Evolutionary conservation across 2,888 invertebrate genomes (phyloP).

Genomic region (Pristionchus arcanus): DNA sequence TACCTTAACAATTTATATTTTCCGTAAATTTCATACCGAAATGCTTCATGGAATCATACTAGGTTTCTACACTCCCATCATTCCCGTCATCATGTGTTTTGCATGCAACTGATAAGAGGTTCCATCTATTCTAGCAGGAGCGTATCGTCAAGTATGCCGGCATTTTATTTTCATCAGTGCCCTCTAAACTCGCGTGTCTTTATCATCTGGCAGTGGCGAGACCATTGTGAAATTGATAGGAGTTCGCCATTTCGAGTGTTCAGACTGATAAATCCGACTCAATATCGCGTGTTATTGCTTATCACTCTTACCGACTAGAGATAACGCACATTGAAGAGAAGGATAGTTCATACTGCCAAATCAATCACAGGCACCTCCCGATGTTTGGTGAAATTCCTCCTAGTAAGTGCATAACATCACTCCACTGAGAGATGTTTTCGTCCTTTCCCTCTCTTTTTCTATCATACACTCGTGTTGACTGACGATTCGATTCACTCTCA

Average conservation of each 20-base stretch:
- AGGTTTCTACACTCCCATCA: neutral
- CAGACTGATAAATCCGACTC: too few species aligned
- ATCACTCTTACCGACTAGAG: too few species aligned
- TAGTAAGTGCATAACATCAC: neutral
- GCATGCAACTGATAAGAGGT: neutral
- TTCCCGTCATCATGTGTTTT: neutral
- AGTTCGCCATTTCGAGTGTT: neutral
- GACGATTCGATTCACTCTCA: slow-evolving; percentile 2
- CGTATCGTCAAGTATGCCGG: neutral
- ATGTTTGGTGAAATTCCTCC: neutral
- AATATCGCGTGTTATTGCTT: too few species aligned
- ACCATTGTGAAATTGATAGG: neutral
- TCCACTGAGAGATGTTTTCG: slow-evolving; percentile 5
- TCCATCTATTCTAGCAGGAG: neutral
- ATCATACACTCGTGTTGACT: slow-evolving; percentile 15
- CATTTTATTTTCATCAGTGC: neutral
- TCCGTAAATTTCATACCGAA: too few species aligned
- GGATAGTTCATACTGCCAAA: too few species aligned
- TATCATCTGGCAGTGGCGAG: neutral
- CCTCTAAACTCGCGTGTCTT: neutral
- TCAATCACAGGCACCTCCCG: neutral
- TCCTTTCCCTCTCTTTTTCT: neutral
- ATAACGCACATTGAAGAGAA: too few species aligned
- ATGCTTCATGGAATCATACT: too few species aligned
- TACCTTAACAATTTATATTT: too few species aligned